These are phyloP conservation scores for Creontiades dilutus DNA, from an alignment of 2,888 invertebrate genomes.

Conservation along the genomic window DNA sequence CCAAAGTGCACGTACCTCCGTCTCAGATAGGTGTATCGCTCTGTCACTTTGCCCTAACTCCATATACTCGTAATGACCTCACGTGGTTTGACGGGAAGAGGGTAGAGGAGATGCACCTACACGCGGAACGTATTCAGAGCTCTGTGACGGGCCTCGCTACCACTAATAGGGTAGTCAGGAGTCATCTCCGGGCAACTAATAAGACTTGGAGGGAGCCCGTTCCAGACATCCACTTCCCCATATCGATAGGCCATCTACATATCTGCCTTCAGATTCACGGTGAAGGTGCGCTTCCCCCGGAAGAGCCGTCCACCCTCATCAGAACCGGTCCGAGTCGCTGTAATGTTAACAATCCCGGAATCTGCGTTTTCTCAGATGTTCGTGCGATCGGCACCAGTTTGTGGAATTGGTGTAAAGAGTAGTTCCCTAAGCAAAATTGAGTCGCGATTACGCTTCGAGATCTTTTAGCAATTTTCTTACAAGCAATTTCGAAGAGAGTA, in stretches of 20 bases:
- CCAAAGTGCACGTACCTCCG: background rate
- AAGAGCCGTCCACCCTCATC: background rate
- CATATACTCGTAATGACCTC: slow-evolving; percentile 3
- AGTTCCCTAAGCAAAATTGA: no score
- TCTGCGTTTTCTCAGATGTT: no score
- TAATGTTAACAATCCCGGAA: background rate
- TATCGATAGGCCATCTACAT: slow-evolving; percentile 22
- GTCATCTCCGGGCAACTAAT: slow-evolving; percentile 26
- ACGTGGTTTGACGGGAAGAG: background rate
- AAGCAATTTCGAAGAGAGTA: no score
- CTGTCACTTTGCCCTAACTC: slow-evolving; percentile 1
- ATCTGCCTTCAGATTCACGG: background rate
- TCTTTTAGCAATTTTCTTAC: no score
- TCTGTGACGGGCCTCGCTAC: background rate
- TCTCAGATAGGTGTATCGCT: background rate
- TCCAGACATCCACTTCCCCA: background rate
- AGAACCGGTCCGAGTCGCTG: background rate
- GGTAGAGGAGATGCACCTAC: background rate
- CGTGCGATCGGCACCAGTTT: no score
- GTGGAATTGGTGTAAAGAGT: no score
- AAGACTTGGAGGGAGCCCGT: background rate
- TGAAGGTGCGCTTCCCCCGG: background rate
- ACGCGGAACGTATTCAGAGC: slow-evolving; percentile 14
- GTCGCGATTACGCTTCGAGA: no score
- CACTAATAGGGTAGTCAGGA: slow-evolving; percentile 19